Evolutionary conservation across 2,888 invertebrate genomes (phyloP), one percentile per base, ranked within the genome.

Genomic region (Clitarchus hookeri): DNA sequence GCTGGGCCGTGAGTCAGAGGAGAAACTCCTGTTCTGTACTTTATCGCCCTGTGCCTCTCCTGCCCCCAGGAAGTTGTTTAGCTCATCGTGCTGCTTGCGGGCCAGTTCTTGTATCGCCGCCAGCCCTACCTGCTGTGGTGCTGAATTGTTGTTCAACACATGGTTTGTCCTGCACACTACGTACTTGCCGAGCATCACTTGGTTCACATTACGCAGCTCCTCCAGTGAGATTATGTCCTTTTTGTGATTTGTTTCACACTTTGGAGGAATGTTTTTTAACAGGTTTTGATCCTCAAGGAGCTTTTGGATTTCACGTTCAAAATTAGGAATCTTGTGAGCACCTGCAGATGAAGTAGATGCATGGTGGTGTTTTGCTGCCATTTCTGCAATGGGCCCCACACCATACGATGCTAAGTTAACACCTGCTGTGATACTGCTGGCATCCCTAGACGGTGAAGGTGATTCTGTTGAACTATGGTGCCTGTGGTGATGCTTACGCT

Each of bases 261-360:
- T 94, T 44, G 93, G 93, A 84, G 94, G 93, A 89, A 93, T 94
- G 89, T 93, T 93, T 90, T 94, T 94, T 87, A 94, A 92, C 87
- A 94, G 91, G 91, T 94, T 94, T 90, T 95, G 95, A 90, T 96
- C 96, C 89, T 96, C 96, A 88, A 96, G 92, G 89, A 96, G 93
- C 91, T 96, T 94, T 91, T 96, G 96, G 89, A 96, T 95, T 91
- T 96, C 96, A 90, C 95, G 93, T 92, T 96, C 96, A 90, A 96
- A 96, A 36, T 96, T 96, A 85, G 90, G 90, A 23, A 88, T 84
- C 44, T 88, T 88, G 82, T 82, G n/a, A n/a, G 65, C n/a, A 19
- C 65, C 65, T 8, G 65, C 65, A 65, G 65, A 65, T n/a, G 65
- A 65, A 11, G 65, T 65, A 19, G 65, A 65, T 9, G 65, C 65